Evolutionary conservation across 2,888 invertebrate species (phyloP).

Genomic region (Polietes domitor): DNA sequence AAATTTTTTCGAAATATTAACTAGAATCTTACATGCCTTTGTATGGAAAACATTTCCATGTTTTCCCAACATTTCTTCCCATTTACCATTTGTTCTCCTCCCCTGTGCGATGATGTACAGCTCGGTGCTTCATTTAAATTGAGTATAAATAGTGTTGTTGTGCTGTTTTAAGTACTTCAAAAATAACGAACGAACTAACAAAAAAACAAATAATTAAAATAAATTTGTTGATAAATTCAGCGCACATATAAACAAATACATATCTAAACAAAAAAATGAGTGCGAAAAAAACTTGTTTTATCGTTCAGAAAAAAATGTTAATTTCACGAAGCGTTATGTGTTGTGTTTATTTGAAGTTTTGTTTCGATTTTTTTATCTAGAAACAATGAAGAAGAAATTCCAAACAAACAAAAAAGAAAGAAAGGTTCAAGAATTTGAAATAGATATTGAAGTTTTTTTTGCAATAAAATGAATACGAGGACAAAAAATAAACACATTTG

Average conservation of each 20-base stretch:
- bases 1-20: no score
- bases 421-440: neutral
- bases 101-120: neutral
- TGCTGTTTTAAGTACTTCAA: neutral
- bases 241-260: neutral
- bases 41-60: no score
- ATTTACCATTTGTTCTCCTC: no score
- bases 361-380: neutral
- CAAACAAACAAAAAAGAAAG: neutral
- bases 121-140: neutral
- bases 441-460: neutral
- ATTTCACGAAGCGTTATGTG: slow-evolving; percentile 36
- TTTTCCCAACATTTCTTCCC: no score
- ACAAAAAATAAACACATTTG: no score
- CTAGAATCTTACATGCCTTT: no score
- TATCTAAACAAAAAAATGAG: neutral
- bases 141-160: neutral
- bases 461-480: no score
- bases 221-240: slow-evolving; percentile 38
- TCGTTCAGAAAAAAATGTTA: slow-evolving; percentile 26
- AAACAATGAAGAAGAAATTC: neutral
- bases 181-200: neutral
- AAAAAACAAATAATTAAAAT: slow-evolving; percentile 21
- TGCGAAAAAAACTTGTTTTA: slow-evolving; percentile 37
- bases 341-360: neutral